Percentiles rank a stretch among this genome's conserved stretches.
phyloP scores from a whole-genome alignment of 1,140 invertebrate genomes.

The Phocides pigmalion region DNA sequence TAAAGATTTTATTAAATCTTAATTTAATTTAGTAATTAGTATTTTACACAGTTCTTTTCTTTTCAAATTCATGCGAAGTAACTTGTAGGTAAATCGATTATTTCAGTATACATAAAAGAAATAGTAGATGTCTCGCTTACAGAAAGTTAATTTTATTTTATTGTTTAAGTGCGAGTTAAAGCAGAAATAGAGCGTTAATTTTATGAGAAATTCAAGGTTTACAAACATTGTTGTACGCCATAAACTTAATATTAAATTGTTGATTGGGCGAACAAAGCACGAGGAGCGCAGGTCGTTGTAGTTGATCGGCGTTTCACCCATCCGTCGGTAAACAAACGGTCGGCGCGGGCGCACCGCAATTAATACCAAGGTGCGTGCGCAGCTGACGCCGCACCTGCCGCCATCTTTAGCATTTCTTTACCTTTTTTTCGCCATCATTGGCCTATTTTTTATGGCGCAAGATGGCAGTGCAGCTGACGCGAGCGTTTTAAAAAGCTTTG shows the following conservation, averaged over 20 bases:
- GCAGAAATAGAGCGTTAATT: neutral
- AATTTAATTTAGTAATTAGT: too few species aligned
- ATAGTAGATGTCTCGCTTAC: too few species aligned
- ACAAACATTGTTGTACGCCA: neutral
- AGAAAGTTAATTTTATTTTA: too few species aligned
- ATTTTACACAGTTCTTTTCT: too few species aligned
- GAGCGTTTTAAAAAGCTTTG: conserved; percentile 61
- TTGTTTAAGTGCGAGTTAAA: too few species aligned
- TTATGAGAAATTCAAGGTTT: neutral
- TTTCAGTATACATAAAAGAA: too few species aligned
- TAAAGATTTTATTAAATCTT: too few species aligned
- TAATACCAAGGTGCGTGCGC: conserved; percentile 74
- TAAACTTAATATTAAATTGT: neutral
- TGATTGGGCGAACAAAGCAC: conserved; percentile 18
- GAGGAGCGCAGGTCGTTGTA: conserved; percentile 12
- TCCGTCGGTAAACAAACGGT: conserved; percentile 29
- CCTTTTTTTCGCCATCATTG: conserved; percentile 76
- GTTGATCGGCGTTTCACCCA: conserved; percentile 39
- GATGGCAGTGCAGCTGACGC: conserved; percentile 75
- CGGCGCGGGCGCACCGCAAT: conserved; percentile 59
- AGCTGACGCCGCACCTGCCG: conserved; percentile 76
- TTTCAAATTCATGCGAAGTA: too few species aligned
- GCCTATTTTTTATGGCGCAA: conserved; percentile 81
- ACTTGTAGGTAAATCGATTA: too few species aligned
- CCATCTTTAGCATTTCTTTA: conserved; percentile 78